Evolutionary conservation across 2,113 vertebrate genomes (phyloP).

Genomic region (Notarius lentiginosus): DNA sequence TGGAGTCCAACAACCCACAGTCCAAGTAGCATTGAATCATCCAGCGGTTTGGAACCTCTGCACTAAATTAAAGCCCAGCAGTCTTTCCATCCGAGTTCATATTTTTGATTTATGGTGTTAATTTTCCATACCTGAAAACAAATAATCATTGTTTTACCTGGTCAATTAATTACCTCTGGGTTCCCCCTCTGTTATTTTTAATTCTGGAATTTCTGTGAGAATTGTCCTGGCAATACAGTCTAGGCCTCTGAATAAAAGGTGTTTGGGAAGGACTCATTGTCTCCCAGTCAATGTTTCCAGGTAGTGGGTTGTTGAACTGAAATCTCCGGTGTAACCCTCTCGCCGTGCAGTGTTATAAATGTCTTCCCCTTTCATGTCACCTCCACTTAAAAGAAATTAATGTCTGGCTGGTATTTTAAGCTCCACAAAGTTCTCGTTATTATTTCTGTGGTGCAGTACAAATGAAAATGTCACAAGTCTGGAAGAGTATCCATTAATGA

Average conservation of each 20-base stretch:
- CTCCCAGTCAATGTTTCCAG: conserved; percentile 7
- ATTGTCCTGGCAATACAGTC: background rate
- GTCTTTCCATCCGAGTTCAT: background rate
- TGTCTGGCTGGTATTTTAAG: conserved; percentile 47
- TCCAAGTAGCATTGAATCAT: background rate
- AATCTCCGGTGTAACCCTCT: background rate
- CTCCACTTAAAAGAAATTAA: conserved; percentile 49
- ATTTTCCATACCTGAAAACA: background rate
- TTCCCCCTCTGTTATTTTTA: background rate
- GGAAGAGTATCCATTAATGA: conserved; percentile 34
- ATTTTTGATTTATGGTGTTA: background rate
- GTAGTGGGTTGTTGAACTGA: conserved; percentile 12
- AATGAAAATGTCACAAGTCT: conserved; percentile 46
- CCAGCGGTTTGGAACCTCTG: background rate
- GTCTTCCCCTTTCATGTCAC: conserved; percentile 41
- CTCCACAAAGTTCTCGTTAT: conserved; percentile 42
- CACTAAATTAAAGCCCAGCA: background rate
- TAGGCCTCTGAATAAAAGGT: background rate
- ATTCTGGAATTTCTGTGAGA: background rate
- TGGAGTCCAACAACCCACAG: background rate
- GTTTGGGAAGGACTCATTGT: conserved; percentile 21
- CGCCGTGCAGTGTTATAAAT: conserved; percentile 31
- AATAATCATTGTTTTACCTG: background rate
- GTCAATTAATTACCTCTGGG: background rate
- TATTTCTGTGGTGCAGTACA: conserved; percentile 40